These are phyloP conservation scores for Prionailurus viverrinus DNA, from an alignment of 2,113 vertebrate species.

Conservation along the genomic window DNA sequence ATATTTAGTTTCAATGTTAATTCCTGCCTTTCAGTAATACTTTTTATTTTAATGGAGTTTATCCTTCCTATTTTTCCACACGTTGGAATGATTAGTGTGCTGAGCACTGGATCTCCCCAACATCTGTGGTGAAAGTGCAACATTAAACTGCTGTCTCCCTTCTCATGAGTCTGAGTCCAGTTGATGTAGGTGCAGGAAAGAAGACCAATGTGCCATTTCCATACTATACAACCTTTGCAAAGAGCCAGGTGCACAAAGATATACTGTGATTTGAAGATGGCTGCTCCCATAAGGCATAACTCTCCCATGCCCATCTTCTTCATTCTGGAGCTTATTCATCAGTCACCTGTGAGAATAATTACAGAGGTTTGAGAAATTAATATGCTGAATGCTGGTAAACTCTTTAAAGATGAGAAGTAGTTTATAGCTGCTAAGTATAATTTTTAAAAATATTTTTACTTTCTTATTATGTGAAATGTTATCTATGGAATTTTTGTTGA, in stretches of 20 bases:
- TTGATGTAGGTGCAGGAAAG: background rate
- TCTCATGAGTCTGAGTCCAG: background rate
- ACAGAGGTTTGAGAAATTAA: background rate
- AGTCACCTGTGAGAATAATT: background rate
- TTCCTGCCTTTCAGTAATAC: background rate
- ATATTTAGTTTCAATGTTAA: background rate
- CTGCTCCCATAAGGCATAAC: background rate
- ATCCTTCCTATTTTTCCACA: background rate
- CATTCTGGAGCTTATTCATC: background rate
- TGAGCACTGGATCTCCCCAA: background rate
- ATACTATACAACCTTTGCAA: background rate
- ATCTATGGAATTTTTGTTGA: slow-evolving; percentile 37
- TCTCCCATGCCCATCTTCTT: background rate
- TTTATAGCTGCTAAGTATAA: slow-evolving; percentile 2
- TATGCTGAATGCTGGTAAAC: background rate
- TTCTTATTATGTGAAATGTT: slow-evolving; percentile 24
- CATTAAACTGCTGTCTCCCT: background rate
- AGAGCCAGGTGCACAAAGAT: background rate
- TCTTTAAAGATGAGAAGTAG: slow-evolving; percentile 40
- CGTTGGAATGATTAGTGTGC: background rate
- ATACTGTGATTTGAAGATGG: background rate
- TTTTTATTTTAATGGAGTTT: slow-evolving; percentile 5
- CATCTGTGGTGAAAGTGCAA: fast-evolving
- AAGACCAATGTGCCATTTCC: background rate
- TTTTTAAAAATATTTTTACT: slow-evolving; percentile 20